Evolutionary conservation across 2,888 invertebrate genomes (phyloP).

Genomic region (Xestia c-nigrum): DNA sequence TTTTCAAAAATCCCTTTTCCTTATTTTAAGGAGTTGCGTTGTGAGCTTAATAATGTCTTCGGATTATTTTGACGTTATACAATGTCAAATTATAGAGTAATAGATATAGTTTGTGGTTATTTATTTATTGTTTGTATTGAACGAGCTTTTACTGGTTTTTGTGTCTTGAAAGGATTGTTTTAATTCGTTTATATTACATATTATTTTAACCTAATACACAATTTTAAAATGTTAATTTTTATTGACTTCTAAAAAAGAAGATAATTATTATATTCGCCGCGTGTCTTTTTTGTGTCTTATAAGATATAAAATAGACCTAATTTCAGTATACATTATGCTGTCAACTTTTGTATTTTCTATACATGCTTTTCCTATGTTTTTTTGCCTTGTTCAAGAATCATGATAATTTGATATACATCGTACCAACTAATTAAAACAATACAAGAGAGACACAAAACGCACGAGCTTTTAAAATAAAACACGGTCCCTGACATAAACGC

Average conservation of each 20-base stretch:
- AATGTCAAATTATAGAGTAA: slow-evolving; percentile 70
- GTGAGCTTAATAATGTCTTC: slow-evolving; percentile 73
- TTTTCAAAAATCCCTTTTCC: slow-evolving; percentile 44
- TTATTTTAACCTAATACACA: slow-evolving; percentile 9
- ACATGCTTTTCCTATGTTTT: background rate
- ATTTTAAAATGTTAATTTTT: background rate
- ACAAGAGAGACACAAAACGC: slow-evolving; percentile 1
- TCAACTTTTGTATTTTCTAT: background rate
- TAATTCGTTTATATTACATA: slow-evolving; percentile 14
- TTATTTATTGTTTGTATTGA: slow-evolving; percentile 46
- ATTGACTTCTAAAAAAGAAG: background rate
- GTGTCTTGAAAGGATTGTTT: slow-evolving; percentile 28
- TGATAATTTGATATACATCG: background rate
- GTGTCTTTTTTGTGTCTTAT: background rate
- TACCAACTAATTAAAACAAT: slow-evolving; percentile 20
- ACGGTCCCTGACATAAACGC: slow-evolving; percentile 33
- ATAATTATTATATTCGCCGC: background rate
- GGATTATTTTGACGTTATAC: slow-evolving; percentile 67
- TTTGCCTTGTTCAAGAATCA: background rate
- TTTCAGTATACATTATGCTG: background rate
- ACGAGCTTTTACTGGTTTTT: slow-evolving; percentile 36
- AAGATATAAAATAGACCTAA: background rate
- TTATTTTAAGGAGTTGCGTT: slow-evolving; percentile 72
- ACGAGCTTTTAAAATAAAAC: slow-evolving; percentile 40
- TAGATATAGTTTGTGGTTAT: slow-evolving; percentile 49